Evolutionary conservation across 2,113 vertebrate species (phyloP), one percentile per base, ranked within the genome.

Genomic region (Hemichromis elongatus): DNA sequence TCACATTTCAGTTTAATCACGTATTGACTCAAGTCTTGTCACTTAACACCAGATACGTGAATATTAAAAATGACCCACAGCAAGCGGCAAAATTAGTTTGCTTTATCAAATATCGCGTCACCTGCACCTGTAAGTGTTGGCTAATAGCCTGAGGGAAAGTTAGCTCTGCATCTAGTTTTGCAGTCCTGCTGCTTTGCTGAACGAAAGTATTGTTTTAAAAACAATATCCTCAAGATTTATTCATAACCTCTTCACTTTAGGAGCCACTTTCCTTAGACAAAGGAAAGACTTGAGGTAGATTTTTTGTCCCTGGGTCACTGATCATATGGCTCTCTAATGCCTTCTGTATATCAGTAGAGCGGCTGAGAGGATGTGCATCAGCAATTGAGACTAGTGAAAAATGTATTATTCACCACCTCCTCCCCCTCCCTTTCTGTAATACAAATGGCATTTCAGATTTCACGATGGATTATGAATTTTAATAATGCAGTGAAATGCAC

Each of bases 1-100:
- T 88, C 70, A 86, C 28, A 83, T 90, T 92, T 88, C 59, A 79
- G 3, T 88, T 83, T 63, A 85, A 86, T 91, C 91, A 85, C 87
- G 87, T 82, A 89, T 86, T 59, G 70, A 92, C 75, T 83, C 66
- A 59, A 85, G 56, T 77, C 26, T 92, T 75, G 84, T 87, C 84
- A 84, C 42, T 88, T 90, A 84, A 89, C 84, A 68, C 24, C 33
- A 84, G 77, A 86, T 12, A 10, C 26, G 84, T 90, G 33, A 90
- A 89, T 90, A 90, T 80, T 93, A 79, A 87, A 86, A 47, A 81
- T 79, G 75, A 86, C 77, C 30, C 33, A 81, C 83, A 91, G 86
- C 80, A 59, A 90, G 42, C 6, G 18, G 56, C 16, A 50, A 73
- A 73, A 79, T 83, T 79, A 80, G 16, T 89, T 83, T 89, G 77